A percentile compares a stretch with the other conserved stretches of the same genome.
These are phyloP conservation scores for Antheraea pernyi DNA, from an alignment of 1,140 invertebrate species.

Conservation along the genomic window DNA sequence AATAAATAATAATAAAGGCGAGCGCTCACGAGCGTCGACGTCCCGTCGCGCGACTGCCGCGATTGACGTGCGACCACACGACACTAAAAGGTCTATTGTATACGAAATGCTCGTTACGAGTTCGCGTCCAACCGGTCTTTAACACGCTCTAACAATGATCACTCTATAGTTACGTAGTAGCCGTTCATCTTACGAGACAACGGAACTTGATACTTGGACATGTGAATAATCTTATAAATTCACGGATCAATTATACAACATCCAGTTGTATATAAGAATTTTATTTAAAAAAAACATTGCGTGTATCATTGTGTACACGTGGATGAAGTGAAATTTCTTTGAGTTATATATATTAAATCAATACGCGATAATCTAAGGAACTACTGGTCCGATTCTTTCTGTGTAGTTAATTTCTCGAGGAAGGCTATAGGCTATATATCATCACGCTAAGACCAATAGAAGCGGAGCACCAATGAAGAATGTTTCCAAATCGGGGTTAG, in stretches of 20 bases:
- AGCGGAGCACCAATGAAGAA: too few species aligned
- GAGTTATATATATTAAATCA: too few species aligned
- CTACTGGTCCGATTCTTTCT: too few species aligned
- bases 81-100: conserved; percentile 79
- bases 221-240: neutral
- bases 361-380: too few species aligned
- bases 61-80: conserved; percentile 72
- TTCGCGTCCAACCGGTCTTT: conserved; percentile 67
- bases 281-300: too few species aligned
- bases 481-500: too few species aligned
- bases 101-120: conserved; percentile 71
- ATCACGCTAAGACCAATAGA: too few species aligned
- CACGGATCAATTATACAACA: neutral
- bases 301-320: too few species aligned
- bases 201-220: neutral
- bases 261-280: neutral
- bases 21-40: conserved; percentile 36
- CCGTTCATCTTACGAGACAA: conserved; percentile 27
- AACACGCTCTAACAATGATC: conserved; percentile 74
- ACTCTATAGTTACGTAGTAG: conserved; percentile 60
- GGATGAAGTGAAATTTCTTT: too few species aligned
- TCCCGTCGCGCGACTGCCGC: conserved; percentile 40
- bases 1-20: conserved; percentile 46
- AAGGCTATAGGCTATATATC: too few species aligned
- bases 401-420: too few species aligned